Evolutionary conservation across 92 coral and sea anemone genomes (phyloP).

Genomic region (Heteractis magnifica): DNA sequence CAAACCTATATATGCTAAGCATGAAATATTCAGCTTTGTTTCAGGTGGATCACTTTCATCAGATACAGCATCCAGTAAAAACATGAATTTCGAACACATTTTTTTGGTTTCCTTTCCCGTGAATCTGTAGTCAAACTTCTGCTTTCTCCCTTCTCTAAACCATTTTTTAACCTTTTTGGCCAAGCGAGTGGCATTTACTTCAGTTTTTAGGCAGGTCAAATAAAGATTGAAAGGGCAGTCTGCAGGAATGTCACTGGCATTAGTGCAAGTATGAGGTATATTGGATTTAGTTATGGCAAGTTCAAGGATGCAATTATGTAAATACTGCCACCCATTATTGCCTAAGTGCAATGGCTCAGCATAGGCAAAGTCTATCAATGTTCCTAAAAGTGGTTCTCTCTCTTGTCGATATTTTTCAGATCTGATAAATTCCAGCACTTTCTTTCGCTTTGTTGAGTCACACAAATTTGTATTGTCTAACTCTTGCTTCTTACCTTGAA

Average conservation of each 20-base stretch:
- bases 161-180: background rate
- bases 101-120: constrained; percentile 5
- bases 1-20: constrained; percentile 40
- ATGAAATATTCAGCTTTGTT: constrained; percentile 15
- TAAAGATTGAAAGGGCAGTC: constrained; percentile 2
- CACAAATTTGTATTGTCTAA: background rate
- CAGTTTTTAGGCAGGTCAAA: constrained; percentile 1
- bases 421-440: constrained; percentile 28
- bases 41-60: constrained; percentile 47
- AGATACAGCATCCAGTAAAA: constrained; percentile 31
- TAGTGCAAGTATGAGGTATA: constrained; percentile 24
- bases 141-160: constrained; percentile 5
- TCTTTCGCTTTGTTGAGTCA: constrained; percentile 34
- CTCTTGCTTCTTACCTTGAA: background rate
- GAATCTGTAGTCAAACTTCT: constrained; percentile 11
- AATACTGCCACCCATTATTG: constrained; percentile 36
- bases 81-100: constrained; percentile 32
- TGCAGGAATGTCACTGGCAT: constrained; percentile 18
- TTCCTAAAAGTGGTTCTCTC: constrained; percentile 30
- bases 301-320: constrained; percentile 31
- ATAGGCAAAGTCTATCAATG: constrained; percentile 36
- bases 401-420: constrained; percentile 42
- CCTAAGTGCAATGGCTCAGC: background rate
- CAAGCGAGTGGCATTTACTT: constrained; percentile 7
- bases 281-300: constrained; percentile 25